Conservation (phyloP, 2,888 invertebrate species). For the Tipula lateralis region DNA sequence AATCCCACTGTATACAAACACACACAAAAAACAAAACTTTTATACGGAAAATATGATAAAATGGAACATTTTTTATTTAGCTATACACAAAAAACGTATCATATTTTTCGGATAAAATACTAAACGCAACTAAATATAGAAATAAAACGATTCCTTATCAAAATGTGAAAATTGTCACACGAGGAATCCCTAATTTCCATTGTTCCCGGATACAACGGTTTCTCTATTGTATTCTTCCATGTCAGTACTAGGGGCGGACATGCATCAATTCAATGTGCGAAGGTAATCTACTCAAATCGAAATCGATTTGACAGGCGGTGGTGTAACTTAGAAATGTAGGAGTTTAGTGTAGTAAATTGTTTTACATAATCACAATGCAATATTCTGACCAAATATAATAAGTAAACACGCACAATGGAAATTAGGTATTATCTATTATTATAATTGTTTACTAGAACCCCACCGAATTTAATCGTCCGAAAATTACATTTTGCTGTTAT, state of each 20-base stretch:
- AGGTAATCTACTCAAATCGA: too few species aligned
- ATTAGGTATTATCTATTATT: not conserved
- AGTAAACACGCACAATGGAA: not conserved
- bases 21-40: not conserved
- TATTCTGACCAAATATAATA: too few species aligned
- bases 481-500: not conserved
- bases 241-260: too few species aligned
- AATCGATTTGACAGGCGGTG: too few species aligned
- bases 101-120: not conserved
- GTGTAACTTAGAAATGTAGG: too few species aligned
- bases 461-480: not conserved
- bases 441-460: not conserved
- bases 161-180: not conserved
- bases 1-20: conserved; percentile 6
- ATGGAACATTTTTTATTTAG: not conserved
- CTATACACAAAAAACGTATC: too few species aligned
- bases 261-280: too few species aligned
- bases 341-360: too few species aligned
- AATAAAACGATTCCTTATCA: not conserved
- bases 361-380: too few species aligned
- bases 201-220: too few species aligned
- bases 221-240: too few species aligned
- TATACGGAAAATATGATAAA: not conserved
- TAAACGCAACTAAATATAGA: not conserved
- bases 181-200: not conserved